Percentiles rank a stretch among this genome's conserved stretches.
These are phyloP conservation scores for Trichogramma evanescens DNA, from an alignment of 2,888 invertebrate genomes.

Conservation along the genomic window DNA sequence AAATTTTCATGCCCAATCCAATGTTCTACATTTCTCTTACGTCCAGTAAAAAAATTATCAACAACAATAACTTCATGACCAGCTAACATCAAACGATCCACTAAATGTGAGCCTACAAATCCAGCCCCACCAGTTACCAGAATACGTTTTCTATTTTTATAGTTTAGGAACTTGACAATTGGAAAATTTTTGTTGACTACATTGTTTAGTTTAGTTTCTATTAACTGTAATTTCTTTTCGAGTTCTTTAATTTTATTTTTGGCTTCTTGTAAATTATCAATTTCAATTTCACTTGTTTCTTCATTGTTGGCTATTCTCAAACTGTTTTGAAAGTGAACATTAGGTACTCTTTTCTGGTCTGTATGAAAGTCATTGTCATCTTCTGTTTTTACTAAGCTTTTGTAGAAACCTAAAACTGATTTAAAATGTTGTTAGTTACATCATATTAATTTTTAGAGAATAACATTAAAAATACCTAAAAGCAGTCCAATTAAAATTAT, in stretches of 20 bases:
- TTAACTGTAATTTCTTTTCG: conserved; percentile 63
- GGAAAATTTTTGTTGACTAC: conserved; percentile 73
- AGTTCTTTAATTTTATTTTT: conserved; percentile 59
- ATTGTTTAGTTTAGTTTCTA: conserved; percentile 60
- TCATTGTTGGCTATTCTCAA: conserved; percentile 7
- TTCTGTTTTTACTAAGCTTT: conserved; percentile 42
- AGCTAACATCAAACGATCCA: conserved; percentile 88
- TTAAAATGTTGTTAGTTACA: conserved; percentile 12
- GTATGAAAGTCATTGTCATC: conserved; percentile 20
- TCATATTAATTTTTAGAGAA: not conserved
- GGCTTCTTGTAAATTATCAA: conserved; percentile 56
- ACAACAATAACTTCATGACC: conserved; percentile 96
- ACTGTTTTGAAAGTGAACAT: conserved; percentile 12
- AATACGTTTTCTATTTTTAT: conserved; percentile 85
- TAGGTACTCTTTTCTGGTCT: not conserved
- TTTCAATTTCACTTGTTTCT: conserved; percentile 27
- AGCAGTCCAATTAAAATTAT: conserved; percentile 37
- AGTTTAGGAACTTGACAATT: conserved; percentile 84
- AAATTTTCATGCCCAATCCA: conserved; percentile 99
- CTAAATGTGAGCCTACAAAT: conserved; percentile 98
- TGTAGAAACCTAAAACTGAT: conserved; percentile 47
- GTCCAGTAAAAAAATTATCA: conserved; percentile 97
- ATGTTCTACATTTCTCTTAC: conserved; percentile 94
- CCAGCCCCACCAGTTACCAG: conserved; percentile 95
- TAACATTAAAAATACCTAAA: conserved; percentile 30